These are phyloP conservation scores for Gibbula magus DNA, from an alignment of 2,888 invertebrate species.

Conservation along the genomic window DNA sequence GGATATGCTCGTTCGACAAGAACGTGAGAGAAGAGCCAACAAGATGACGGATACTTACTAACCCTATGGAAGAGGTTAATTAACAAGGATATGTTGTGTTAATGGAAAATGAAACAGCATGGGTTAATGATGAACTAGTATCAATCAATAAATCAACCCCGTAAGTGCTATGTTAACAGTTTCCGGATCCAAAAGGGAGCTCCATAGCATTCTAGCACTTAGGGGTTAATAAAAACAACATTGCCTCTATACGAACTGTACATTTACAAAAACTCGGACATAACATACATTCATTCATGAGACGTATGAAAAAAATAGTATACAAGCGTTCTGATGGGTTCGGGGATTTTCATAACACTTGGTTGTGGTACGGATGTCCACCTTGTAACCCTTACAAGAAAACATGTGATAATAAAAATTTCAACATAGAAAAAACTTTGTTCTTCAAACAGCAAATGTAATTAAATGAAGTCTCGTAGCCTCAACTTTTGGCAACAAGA, in stretches of 20 bases:
- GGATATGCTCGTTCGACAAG: not conserved
- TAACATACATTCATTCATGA: slow-evolving; percentile 12
- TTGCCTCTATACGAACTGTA: slow-evolving; percentile 25
- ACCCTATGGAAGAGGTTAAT: slow-evolving; percentile 11
- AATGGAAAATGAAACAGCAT: slow-evolving; percentile 24
- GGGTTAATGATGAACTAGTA: slow-evolving; percentile 26
- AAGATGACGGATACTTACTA: not conserved
- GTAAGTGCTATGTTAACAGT: slow-evolving; percentile 26
- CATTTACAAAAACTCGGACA: slow-evolving; percentile 4
- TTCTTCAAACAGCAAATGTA: not conserved
- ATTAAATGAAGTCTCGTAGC: not conserved
- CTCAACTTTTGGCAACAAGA: not conserved
- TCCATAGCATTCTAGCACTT: slow-evolving; percentile 26
- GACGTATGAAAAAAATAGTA: slow-evolving; percentile 15
- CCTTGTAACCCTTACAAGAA: slow-evolving; percentile 1
- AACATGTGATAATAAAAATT: not conserved
- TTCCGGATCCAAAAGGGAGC: slow-evolving; percentile 28
- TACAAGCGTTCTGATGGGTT: slow-evolving; percentile 15
- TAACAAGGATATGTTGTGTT: slow-evolving; percentile 21
- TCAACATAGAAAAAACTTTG: slow-evolving; percentile 11
- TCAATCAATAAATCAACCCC: slow-evolving; percentile 27
- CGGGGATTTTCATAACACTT: not conserved
- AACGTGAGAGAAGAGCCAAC: slow-evolving; percentile 1
- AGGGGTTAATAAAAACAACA: slow-evolving; percentile 30
- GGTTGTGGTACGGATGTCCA: not conserved